These are phyloP conservation scores for Rhamnusium bicolor DNA, from an alignment of 2,888 invertebrate species.

Conservation along the genomic window DNA sequence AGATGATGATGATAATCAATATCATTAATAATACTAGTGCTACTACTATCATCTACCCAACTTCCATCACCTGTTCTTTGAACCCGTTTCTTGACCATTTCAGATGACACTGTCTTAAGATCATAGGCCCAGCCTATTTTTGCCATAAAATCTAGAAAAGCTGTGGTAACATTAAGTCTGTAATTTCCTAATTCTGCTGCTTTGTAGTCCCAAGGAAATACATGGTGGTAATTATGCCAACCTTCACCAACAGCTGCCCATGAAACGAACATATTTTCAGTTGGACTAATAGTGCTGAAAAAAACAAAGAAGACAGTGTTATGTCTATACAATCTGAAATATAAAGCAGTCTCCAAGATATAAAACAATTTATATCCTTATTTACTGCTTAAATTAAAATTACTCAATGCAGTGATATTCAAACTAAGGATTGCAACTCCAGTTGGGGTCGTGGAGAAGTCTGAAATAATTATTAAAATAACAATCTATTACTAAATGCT, in stretches of 20 bases:
- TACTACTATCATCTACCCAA: constrained; percentile 34
- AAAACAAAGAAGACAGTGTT: constrained; percentile 12
- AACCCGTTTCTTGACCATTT: constrained; percentile 81
- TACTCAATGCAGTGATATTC: too few species aligned
- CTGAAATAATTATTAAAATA: too few species aligned
- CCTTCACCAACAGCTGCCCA: constrained; percentile 87
- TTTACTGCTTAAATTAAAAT: too few species aligned
- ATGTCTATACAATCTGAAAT: too few species aligned
- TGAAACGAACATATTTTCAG: constrained; percentile 84
- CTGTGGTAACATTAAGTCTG: constrained; percentile 62
- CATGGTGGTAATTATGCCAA: constrained; percentile 96
- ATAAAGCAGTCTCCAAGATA: too few species aligned
- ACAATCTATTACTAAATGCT: too few species aligned
- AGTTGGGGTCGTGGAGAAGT: too few species aligned
- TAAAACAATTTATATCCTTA: too few species aligned
- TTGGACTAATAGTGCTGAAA: constrained; percentile 82
- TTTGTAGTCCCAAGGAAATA: constrained; percentile 95
- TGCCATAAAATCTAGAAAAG: constrained; percentile 64
- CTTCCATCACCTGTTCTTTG: constrained; percentile 53
- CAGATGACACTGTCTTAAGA: constrained; percentile 81
- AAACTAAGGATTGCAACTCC: too few species aligned
- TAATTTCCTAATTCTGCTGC: constrained; percentile 85
- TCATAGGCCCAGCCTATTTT: constrained; percentile 86
- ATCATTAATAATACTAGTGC: constrained; percentile 60
- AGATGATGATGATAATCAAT: constrained; percentile 69